Base-by-base conservation (phyloP, 2,888 invertebrate species). In the Scaptomyza tumidula region DNA sequence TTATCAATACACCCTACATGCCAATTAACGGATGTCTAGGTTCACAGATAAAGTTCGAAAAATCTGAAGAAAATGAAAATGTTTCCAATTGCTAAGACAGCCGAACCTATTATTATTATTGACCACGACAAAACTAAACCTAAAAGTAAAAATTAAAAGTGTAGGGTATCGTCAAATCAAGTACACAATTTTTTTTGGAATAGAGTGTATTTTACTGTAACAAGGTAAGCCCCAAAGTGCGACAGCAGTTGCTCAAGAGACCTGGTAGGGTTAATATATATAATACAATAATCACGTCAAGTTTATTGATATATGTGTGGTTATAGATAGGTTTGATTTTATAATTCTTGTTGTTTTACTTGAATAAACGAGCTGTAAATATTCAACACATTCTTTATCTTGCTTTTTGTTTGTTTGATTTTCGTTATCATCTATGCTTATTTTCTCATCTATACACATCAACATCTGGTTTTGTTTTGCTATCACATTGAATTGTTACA, bases 401-500 rank as follows among this genome's bases (percentile, higher is more conserved):
- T 76, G 70, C 63, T 68, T 68, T 69, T 81, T 66, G 59, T 71
- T 64, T 67, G 60, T 68, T 65, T 65, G 13, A n/a, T 64, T 63
- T 72, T 74, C 58, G 54, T 75, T 72, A 80, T 81, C 76, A 85
- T 71, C 75, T 88, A 88, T 75, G 70, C 83, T 75, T 81, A 81
- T 67, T 65, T 78, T 81, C 75, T 86, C 55, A 45, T 86, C 77
- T 82, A 75, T 82, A 82, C 84, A 82, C 86, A 82, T 85, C 86
- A 87, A 87, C 86, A 89, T 81, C 86, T 82, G 86, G 88, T 89
- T 88, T 89, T 89, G 78, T 88, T 83, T 89, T 90, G 84, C 90
- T 90, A 90, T 90, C 90, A 90, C 90, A 90, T 90, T 90, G 90
- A 90, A 91, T 90, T 90, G 90, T 90, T 90, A 90, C 90, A 91